Percentiles rank a stretch among this genome's conserved stretches.
Evolutionary conservation across 2,113 vertebrate species (phyloP).

Genomic region (Plectropomus leopardus): DNA sequence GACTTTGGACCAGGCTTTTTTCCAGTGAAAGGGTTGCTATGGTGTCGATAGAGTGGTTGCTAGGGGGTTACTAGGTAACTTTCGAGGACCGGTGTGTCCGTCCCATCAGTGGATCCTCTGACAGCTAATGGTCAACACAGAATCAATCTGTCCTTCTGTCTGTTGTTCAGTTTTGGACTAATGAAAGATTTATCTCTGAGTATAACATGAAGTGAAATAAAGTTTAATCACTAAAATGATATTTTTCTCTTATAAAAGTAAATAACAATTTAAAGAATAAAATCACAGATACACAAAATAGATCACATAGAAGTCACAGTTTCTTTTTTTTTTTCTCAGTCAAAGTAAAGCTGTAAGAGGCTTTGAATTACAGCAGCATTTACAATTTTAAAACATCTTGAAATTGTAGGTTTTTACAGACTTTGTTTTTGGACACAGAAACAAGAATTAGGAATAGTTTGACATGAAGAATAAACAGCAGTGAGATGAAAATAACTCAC

Average conservation of each 20-base stretch:
- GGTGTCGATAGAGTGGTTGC: constrained; percentile 41
- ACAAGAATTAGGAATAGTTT: neutral
- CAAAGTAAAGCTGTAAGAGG: neutral
- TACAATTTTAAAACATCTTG: neutral
- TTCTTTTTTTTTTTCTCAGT: neutral
- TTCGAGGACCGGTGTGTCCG: constrained; percentile 35
- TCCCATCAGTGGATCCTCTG: constrained; percentile 15
- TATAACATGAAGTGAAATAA: neutral
- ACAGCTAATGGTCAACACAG: constrained; percentile 75
- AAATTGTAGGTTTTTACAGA: neutral
- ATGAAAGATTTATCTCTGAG: neutral
- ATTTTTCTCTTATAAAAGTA: neutral
- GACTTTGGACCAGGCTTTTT: constrained; percentile 60
- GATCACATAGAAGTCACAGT: neutral
- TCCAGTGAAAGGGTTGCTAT: constrained; percentile 35
- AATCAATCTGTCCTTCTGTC: constrained; percentile 32
- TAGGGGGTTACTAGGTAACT: constrained; percentile 59
- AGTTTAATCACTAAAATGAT: neutral
- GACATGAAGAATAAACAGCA: neutral
- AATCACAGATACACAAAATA: neutral
- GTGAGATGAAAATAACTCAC: neutral
- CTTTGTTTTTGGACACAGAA: neutral
- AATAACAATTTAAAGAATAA: neutral
- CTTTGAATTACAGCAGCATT: neutral
- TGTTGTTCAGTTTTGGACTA: neutral